phyloP scores from a whole-genome alignment of 2,888 invertebrate species.

The Anorthoa munda region DNA sequence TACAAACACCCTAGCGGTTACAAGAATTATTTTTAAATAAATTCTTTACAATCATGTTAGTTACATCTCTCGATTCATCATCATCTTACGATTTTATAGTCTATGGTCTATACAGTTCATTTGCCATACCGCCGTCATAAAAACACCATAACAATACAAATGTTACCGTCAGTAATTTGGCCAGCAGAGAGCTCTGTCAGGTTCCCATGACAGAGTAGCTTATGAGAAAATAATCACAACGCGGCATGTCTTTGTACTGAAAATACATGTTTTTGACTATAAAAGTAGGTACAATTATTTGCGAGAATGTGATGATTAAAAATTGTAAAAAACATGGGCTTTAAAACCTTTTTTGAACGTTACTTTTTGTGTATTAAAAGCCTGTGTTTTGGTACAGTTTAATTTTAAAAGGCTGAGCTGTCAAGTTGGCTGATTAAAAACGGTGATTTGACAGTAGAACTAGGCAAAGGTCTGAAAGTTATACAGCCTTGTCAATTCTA shows the following conservation, averaged over 20 bases:
- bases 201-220: conserved; percentile 35
- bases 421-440: conserved; percentile 41
- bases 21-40: background rate
- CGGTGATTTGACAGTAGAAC: background rate
- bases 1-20: background rate
- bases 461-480: background rate
- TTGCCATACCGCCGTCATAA: conserved; percentile 3
- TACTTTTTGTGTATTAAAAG: conserved; percentile 26
- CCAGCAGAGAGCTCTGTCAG: background rate
- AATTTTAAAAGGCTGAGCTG: conserved; percentile 16
- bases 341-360: conserved; percentile 25
- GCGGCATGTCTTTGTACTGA: conserved; percentile 49
- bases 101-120: background rate
- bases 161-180: conserved; percentile 38
- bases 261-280: conserved; percentile 53
- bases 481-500: background rate
- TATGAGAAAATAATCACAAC: conserved; percentile 57
- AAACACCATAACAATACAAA: conserved; percentile 18
- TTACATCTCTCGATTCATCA: background rate
- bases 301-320: conserved; percentile 49
- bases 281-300: conserved; percentile 5
- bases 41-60: background rate
- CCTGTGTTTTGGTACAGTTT: conserved; percentile 24
- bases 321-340: conserved; percentile 2
- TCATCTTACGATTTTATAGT: background rate